Evolutionary conservation across 2,888 invertebrate species (phyloP).

Genomic region (Rhynchonema sp.): DNA sequence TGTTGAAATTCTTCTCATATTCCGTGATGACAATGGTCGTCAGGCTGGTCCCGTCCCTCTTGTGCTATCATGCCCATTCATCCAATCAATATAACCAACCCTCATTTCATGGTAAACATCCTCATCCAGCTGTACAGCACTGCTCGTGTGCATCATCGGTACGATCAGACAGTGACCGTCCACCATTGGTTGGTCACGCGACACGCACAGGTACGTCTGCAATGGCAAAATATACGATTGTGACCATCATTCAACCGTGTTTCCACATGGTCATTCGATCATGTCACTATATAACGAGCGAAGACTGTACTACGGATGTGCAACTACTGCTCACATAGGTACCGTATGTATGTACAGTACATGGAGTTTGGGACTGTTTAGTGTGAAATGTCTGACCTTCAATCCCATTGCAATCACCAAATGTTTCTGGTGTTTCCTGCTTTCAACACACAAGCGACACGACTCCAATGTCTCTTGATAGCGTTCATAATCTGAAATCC

Average conservation of each 20-base stretch:
- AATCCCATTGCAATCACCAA: conserved; percentile 58
- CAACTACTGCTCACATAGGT: no score
- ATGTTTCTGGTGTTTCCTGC: conserved; percentile 57
- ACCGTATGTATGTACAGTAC: no score
- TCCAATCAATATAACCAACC: conserved; percentile 33
- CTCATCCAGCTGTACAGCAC: conserved; percentile 69
- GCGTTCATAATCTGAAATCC: conserved; percentile 45
- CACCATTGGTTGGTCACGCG: conserved; percentile 56
- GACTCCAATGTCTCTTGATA: conserved; percentile 50
- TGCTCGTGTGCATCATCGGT: conserved; percentile 57
- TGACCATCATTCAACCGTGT: neutral
- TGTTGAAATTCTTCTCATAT: no score
- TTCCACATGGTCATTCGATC: neutral
- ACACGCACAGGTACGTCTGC: conserved; percentile 56
- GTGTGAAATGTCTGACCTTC: no score
- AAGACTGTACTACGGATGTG: no score
- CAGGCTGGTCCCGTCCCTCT: no score
- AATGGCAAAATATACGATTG: conserved; percentile 5
- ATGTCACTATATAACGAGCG: no score
- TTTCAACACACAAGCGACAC: conserved; percentile 64
- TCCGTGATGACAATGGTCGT: no score
- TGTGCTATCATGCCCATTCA: no score
- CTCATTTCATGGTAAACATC: conserved; percentile 75
- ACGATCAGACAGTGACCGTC: conserved; percentile 64
- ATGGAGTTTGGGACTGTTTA: no score